A percentile compares a stretch with the other conserved stretches of the same genome.
phyloP scores from a whole-genome alignment of 2,797 vertebrate species.

The Mycteria americana region DNA sequence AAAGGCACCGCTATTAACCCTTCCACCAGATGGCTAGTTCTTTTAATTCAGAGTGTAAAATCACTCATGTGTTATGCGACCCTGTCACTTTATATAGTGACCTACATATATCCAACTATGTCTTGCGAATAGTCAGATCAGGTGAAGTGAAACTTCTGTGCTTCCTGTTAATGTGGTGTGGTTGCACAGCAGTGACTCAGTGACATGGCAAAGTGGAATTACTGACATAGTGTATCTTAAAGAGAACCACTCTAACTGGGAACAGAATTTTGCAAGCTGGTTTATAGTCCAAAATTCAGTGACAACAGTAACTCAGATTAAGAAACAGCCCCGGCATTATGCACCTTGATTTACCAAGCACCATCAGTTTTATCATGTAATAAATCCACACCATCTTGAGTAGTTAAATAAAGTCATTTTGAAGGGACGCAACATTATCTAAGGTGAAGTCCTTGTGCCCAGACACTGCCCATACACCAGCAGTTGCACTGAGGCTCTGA shows the following conservation, averaged over 20 bases:
- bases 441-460: not conserved
- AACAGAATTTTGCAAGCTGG: not conserved
- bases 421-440: not conserved
- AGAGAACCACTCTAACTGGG: not conserved
- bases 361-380: not conserved
- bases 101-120: slow-evolving; percentile 69
- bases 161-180: slow-evolving; percentile 67
- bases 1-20: not conserved
- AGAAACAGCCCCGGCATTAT: not conserved
- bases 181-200: slow-evolving; percentile 64
- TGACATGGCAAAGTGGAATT: slow-evolving; percentile 63
- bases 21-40: not conserved
- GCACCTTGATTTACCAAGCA: not conserved
- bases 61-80: not conserved
- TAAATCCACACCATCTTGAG: not conserved
- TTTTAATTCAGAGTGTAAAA: not conserved
- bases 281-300: not conserved
- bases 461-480: not conserved
- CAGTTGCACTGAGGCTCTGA: not conserved
- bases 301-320: not conserved
- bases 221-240: slow-evolving; percentile 34
- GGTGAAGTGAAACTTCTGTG: slow-evolving; percentile 55
- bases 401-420: not conserved
- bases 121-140: not conserved
- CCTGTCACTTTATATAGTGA: slow-evolving; percentile 45